Evolutionary conservation across 2,797 vertebrate genomes (phyloP).

Genomic region (Cercopithecus hamlyni): DNA sequence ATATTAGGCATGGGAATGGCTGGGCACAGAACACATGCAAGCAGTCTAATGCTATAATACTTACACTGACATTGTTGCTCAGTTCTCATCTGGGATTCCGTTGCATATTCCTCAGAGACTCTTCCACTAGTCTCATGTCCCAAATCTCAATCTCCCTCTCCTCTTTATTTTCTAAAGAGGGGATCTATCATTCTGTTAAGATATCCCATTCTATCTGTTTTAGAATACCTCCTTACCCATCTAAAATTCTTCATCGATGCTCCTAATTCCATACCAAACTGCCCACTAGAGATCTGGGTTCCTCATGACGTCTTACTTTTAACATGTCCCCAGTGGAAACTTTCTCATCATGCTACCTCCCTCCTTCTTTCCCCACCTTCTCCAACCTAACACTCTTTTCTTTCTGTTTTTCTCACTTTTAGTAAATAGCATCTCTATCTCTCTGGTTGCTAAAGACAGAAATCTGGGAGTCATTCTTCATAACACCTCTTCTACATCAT

Average conservation of each 20-base stretch:
- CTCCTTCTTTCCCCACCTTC: background rate
- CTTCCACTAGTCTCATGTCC: background rate
- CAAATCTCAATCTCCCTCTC: background rate
- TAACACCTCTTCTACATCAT: background rate
- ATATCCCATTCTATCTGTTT: background rate
- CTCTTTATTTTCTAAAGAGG: background rate
- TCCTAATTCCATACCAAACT: background rate
- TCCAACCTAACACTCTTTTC: background rate
- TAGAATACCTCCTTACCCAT: background rate
- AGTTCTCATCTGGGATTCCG: background rate
- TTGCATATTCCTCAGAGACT: background rate
- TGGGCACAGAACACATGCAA: rapidly evolving
- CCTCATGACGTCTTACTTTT: background rate
- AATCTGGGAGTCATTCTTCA: background rate
- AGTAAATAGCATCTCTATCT: background rate
- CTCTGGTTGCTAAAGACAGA: background rate
- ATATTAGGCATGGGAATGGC: rapidly evolving
- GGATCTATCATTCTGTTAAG: background rate
- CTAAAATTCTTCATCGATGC: background rate
- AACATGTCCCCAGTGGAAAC: background rate
- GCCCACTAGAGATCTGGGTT: background rate
- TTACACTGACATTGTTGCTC: background rate
- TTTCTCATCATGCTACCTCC: background rate
- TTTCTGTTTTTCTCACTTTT: background rate
- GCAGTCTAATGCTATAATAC: no score